A percentile compares a stretch with the other conserved stretches of the same genome.
phyloP scores from a whole-genome alignment of 2,113 vertebrate genomes.

The Osmerus eperlanus region DNA sequence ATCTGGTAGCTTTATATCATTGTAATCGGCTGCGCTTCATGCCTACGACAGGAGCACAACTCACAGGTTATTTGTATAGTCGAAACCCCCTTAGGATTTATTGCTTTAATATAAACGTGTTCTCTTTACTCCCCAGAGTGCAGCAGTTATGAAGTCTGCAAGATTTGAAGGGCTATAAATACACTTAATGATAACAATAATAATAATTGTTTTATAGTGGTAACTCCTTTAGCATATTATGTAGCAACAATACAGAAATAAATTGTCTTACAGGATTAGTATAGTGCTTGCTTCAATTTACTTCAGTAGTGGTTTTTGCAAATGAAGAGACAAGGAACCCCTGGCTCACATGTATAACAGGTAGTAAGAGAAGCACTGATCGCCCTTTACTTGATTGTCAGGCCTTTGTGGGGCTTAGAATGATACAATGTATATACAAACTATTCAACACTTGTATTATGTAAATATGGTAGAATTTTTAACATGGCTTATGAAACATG shows the following conservation, averaged over 20 bases:
- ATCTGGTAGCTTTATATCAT: background rate
- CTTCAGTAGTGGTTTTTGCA: no score
- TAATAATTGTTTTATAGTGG: background rate
- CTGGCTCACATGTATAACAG: no score
- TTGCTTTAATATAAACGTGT: background rate
- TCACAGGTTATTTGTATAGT: background rate
- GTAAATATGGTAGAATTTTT: constrained; percentile 20
- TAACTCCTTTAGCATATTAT: background rate
- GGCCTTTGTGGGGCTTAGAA: no score
- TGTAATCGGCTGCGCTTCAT: no score
- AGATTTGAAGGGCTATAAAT: constrained; percentile 27
- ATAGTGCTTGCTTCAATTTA: no score
- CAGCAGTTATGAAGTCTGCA: constrained; percentile 13
- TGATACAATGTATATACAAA: background rate
- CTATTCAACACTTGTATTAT: constrained; percentile 14
- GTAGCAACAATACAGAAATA: constrained; percentile 23
- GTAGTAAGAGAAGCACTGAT: no score
- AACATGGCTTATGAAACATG: constrained; percentile 11
- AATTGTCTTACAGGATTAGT: background rate
- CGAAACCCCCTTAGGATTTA: background rate
- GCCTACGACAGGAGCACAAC: background rate
- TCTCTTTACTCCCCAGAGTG: background rate
- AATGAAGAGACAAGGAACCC: no score
- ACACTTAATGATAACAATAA: constrained; percentile 11
- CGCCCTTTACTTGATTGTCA: no score